Base-by-base conservation (phyloP, 2,113 vertebrate species). In the Archocentrus centrarchus region DNA sequence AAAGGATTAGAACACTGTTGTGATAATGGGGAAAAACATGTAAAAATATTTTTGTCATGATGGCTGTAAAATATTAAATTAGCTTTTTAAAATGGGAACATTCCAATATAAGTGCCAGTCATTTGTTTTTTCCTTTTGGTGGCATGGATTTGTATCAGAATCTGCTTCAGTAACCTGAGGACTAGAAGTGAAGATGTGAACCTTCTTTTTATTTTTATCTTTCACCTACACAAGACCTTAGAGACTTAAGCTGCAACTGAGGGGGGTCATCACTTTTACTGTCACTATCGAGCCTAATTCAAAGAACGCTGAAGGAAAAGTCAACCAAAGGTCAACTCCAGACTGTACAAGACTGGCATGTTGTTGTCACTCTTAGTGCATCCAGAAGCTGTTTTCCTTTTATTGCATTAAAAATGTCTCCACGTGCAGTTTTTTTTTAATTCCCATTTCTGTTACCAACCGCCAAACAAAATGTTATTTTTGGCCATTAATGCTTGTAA, bases 291-390 rank as follows among this genome's bases (percentile, higher is more conserved):
- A 37, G 77, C 59, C 14, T 79, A 63, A 14, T 61, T 66, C 32
- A 59, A 44, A 53, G n/a, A 70, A 53, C 62, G 79, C 91, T 89
- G 83, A 61, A 84, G 82, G 87, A 88, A 84, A 84, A 80, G 66
- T 80, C 77, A 79, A 91, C 89, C 89, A 93, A 91, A 91, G 89
- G 61, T 87, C 70, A 44, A 64, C 53, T 73, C 50, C 78, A 58
- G 61, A 63, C 62, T 79, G 75, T 57, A 14, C 1, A 13, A 41
- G 76, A 41, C 80, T 7, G 20, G 18, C 39, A 3, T 44, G 39
- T 9, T 27, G 47, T 35, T 17, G 39, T 75, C 53, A 66, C 11
- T 32, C 66, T 59, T 57, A 35, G 27, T 53, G 66, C 24, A 64
- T 20, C 80, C 60, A 5, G 50, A 20, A n/a, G 53, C 17, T n/a